Base-by-base conservation (phyloP, 2,797 vertebrate species). In the Anguilla obscura region DNA sequence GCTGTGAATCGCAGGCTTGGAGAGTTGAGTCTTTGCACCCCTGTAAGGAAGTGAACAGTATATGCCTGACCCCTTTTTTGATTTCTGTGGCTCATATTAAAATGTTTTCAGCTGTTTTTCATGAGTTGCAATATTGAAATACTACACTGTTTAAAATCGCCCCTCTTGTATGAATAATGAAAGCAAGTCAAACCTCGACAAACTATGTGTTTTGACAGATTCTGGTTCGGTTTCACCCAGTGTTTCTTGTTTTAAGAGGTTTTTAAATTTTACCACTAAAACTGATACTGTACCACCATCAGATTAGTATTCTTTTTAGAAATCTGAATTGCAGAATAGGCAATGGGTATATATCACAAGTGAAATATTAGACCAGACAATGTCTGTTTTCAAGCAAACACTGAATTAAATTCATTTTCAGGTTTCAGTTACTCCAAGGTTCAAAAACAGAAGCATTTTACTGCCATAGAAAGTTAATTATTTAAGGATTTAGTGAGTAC, bases 101-200 rank as follows among this genome's bases (percentile, higher is more conserved):
- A 45, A 82, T 82, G 79, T 82, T 82, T 82, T 82, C 79, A 82
- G 79, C 40, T 82, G 79, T 82, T 82, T 80, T 80, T 80, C 76
- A 80, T 45, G 79, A 82, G 79, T 82, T 82, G 79, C 40, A n/a
- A 82, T 82, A 48, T 82, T 50, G 79, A 82, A 82, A 82, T 21
- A 50, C 24, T 50, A 50, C 79, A 82, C 79, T 24, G 21, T 82
- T 50, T 82, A 48, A 82, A 82, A 82, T 50, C 40, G 2, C 76
- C 24, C 40, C 79, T 82, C 79, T 82, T n/a, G 40, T 82, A 82
- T 50, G 79, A 82, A 82, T 50, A 82, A 82, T 82, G 45, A 82
- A 50, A 82, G 79, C 79, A 82, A 82, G 79, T 82, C 79, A 82
- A 48, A n/a, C 40, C 21, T 82, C 79, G 5, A 82, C 76, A 82